phyloP scores from a whole-genome alignment of 2,113 vertebrate species.

The Neodontobutis hainanensis region DNA sequence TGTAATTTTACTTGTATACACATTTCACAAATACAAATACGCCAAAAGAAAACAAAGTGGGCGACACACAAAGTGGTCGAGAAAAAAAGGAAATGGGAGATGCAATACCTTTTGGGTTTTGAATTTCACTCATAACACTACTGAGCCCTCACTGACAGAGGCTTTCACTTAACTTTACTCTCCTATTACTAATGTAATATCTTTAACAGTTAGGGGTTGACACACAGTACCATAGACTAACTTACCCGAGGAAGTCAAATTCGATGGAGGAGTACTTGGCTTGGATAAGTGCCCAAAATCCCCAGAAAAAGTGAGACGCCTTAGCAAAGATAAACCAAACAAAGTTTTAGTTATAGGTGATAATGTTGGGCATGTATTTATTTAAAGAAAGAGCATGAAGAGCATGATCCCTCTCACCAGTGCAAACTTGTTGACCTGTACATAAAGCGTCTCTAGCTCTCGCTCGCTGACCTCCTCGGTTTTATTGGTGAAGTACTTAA shows the following conservation, averaged over 20 bases:
- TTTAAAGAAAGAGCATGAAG: background rate
- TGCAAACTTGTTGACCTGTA: slow-evolving; percentile 97
- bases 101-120: slow-evolving; percentile 27
- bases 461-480: slow-evolving; percentile 74
- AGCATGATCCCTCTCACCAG: slow-evolving; percentile 80
- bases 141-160: slow-evolving; percentile 20
- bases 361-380: background rate
- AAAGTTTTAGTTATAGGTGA: background rate
- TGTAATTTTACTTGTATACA: no score
- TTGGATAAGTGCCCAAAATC: slow-evolving; percentile 96
- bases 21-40: no score
- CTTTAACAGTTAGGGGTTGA: background rate
- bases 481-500: slow-evolving; percentile 82
- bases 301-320: slow-evolving; percentile 98
- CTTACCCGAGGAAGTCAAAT: slow-evolving; percentile 95
- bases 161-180: slow-evolving; percentile 1
- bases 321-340: slow-evolving; percentile 58
- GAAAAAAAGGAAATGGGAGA: slow-evolving; percentile 15
- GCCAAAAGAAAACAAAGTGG: background rate
- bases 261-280: slow-evolving; percentile 94
- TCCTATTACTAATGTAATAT: background rate
- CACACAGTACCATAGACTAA: slow-evolving; percentile 15
- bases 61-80: background rate
- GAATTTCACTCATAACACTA: slow-evolving; percentile 38
- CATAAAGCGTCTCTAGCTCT: slow-evolving; percentile 90